Evolutionary conservation across 2,113 vertebrate species (phyloP).

Genomic region (Prionailurus viverrinus): DNA sequence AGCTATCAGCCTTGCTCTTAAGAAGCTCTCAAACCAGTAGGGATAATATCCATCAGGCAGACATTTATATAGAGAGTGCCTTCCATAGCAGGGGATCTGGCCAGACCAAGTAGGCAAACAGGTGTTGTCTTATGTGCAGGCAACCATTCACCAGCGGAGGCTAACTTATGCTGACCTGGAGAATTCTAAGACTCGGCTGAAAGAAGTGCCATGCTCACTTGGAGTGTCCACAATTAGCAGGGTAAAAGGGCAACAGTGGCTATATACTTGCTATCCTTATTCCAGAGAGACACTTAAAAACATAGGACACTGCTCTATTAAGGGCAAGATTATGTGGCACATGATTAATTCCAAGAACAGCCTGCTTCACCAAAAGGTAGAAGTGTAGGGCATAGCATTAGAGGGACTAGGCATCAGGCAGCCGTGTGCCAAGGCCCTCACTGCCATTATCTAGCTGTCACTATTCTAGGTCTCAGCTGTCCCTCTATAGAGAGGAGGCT

Average conservation of each 20-base stretch:
- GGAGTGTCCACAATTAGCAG: neutral
- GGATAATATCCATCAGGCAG: neutral
- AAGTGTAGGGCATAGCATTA: fast-evolving
- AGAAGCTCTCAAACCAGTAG: neutral
- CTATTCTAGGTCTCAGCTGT: neutral
- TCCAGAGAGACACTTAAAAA: neutral
- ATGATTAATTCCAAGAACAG: neutral
- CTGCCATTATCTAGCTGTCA: neutral
- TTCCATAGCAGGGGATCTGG: neutral
- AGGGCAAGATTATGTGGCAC: neutral
- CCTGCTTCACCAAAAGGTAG: neutral
- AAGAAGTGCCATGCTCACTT: neutral
- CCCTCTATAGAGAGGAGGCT: neutral
- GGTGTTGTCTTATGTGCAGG: neutral
- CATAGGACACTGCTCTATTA: neutral
- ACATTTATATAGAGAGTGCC: neutral
- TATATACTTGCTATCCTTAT: neutral
- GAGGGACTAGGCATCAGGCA: neutral
- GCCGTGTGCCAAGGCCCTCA: neutral
- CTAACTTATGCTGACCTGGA: neutral
- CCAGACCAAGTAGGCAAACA: neutral
- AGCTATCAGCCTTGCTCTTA: neutral
- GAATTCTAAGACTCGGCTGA: neutral
- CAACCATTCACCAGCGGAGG: neutral
- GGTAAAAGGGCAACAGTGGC: neutral